These are phyloP conservation scores for Lissocephala sabroskyi DNA, from an alignment of 2,888 invertebrate species.

Conservation along the genomic window DNA sequence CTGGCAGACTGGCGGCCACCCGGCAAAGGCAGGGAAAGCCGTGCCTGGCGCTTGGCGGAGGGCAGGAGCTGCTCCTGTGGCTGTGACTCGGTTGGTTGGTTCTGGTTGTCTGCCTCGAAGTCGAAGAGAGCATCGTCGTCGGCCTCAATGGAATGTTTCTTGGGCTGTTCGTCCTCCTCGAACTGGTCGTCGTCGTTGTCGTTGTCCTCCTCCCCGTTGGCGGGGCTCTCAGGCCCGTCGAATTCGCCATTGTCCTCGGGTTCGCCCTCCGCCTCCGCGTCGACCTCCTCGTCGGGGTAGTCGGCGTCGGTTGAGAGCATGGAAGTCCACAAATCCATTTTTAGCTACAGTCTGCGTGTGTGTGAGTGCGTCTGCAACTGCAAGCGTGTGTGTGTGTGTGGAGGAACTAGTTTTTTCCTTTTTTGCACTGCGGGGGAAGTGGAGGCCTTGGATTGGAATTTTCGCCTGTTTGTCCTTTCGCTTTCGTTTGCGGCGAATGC, in stretches of 20 bases:
- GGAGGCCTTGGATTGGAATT: too few species aligned
- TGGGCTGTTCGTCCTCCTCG: neutral
- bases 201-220: slow-evolving; percentile 21
- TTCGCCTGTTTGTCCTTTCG: too few species aligned
- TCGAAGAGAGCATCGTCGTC: slow-evolving; percentile 64
- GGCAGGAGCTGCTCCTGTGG: too few species aligned
- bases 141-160: slow-evolving; percentile 30
- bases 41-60: slow-evolving; percentile 5
- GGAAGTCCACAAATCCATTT: slow-evolving; percentile 64
- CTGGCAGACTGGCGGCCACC: neutral
- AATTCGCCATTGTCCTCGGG: slow-evolving; percentile 11
- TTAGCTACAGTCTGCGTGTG: slow-evolving; percentile 40
- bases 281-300: slow-evolving; percentile 13
- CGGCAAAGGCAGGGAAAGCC: slow-evolving; percentile 23
- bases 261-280: slow-evolving; percentile 10
- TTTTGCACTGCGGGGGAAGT: too few species aligned
- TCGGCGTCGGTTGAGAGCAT: slow-evolving; percentile 58
- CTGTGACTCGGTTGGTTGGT: slow-evolving; percentile 27
- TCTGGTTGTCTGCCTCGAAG: slow-evolving; percentile 53
- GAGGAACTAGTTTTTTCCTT: neutral
- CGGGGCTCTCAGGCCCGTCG: too few species aligned
- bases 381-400: slow-evolving; percentile 4
- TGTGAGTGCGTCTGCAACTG: neutral
- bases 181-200: neutral
- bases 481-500: too few species aligned